Evolutionary conservation across 2,113 vertebrate species (phyloP), one percentile per base, ranked within the genome.

Genomic region (Reinhardtius hippoglossoides): DNA sequence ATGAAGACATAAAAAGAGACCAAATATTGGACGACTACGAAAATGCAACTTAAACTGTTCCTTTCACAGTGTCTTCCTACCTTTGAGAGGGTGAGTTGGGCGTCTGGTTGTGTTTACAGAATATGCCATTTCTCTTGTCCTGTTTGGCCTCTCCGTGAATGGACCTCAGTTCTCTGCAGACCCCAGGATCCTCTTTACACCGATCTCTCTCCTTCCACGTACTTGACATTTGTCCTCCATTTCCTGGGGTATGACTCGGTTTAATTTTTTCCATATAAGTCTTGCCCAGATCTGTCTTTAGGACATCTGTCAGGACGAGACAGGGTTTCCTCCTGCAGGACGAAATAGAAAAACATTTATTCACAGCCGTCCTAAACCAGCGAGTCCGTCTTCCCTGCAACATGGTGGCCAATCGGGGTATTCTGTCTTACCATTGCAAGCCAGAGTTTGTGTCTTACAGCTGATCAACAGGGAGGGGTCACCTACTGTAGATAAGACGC

Each of bases 241-340:
- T 68, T 7, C 23, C 62, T 7, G 9, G 13, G 1, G 14, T 27
- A 9, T 0, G 16, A 5, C 18, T 72, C 37, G 5, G 55, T 71
- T 66, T 74, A 0, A 79, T 82, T 50, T 65, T 83, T 37, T 82
- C 78, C 20, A 94, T 71, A 18, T 88, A 90, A 3, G 48, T 81
- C 55, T 68, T 90, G 1, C 93, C 94, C 0, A 1, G 15, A 16
- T 93, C 74, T 3, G 93, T 94, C 72, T 89, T 88, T 0, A 95
- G 75, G 23, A 95, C 88, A 24, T 95, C 91, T 21, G 66, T 86
- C 44, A 95, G 85, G 46, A 92, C 66, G 52, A 95, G 35, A 42
- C 74, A 63, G 5, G 89, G 76, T 40, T 74, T 87, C 78, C 61
- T 89, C 72, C 91, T 91, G 7, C n/a, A 59, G 27, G 50, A 82